phyloP scores from a whole-genome alignment of 2,113 vertebrate genomes.

The Henicopernis longicauda region DNA sequence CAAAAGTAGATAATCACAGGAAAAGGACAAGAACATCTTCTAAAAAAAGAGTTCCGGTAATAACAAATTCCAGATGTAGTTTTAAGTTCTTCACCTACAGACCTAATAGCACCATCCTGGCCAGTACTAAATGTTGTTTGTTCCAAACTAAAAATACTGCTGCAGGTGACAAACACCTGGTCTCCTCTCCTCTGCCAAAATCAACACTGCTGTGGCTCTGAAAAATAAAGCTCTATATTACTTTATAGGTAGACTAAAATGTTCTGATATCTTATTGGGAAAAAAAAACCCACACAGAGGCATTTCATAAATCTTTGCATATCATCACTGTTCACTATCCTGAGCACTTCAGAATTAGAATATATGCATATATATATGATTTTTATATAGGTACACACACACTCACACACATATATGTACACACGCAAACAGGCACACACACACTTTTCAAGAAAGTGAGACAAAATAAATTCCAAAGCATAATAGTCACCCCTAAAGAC shows the following conservation, averaged over 20 bases:
- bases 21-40: not conserved
- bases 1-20: not conserved
- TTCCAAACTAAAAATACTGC: not conserved
- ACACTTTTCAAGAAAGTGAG: not conserved
- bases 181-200: not conserved
- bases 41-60: not conserved
- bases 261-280: not conserved
- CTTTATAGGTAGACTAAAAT: not conserved
- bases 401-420: rapidly evolving
- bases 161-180: not conserved
- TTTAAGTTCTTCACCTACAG: not conserved
- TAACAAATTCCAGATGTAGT: not conserved
- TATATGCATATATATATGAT: rapidly evolving
- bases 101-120: not conserved
- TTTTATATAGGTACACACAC: not conserved
- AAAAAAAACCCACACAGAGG: rapidly evolving
- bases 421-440: no score
- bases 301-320: not conserved
- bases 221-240: not conserved
- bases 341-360: not conserved
- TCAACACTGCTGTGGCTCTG: not conserved
- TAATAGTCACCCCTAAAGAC: not conserved
- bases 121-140: not conserved
- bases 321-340: not conserved
- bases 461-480: not conserved